phyloP scores from a whole-genome alignment of 53 echinoderm and acorn worm species.

The Zoroaster sp. region DNA sequence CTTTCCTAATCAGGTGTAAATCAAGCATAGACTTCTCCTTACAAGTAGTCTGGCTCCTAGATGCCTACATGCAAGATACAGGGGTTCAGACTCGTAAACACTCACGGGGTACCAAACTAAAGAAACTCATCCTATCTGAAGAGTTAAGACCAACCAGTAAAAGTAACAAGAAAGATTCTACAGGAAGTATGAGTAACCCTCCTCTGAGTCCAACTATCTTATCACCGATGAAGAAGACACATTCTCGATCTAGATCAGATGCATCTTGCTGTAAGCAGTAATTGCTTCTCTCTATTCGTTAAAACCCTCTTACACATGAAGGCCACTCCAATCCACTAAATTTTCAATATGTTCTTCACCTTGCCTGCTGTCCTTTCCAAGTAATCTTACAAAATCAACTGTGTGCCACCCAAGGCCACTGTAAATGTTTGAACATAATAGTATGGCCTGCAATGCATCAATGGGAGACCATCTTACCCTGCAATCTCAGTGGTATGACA shows the following conservation, averaged over 20 bases:
- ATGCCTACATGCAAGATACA: slow-evolving; percentile 86
- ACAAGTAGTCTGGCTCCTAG: slow-evolving; percentile 84
- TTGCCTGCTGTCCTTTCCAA: no score
- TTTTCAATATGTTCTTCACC: no score
- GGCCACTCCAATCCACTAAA: no score
- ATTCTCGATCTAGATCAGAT: slow-evolving; percentile 89
- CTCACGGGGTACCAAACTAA: slow-evolving; percentile 87
- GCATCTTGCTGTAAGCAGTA: slow-evolving; percentile 83
- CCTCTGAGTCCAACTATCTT: slow-evolving; percentile 66
- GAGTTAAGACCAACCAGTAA: slow-evolving; percentile 75
- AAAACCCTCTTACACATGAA: no score
- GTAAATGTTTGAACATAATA: no score
- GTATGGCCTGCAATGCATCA: no score
- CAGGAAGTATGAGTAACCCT: not conserved
- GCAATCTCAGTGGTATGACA: no score
- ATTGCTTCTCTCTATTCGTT: no score
- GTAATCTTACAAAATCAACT: no score
- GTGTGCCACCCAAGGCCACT: no score
- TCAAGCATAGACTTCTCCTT: slow-evolving; percentile 91
- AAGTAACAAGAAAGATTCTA: slow-evolving; percentile 16
- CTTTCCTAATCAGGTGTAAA: slow-evolving; percentile 70
- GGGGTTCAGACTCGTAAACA: slow-evolving; percentile 79
- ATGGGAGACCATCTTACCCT: no score
- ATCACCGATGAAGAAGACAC: slow-evolving; percentile 89
- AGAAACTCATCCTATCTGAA: slow-evolving; percentile 88